Conservation (phyloP, 2,113 vertebrate genomes). For the Ctenomys sociabilis region DNA sequence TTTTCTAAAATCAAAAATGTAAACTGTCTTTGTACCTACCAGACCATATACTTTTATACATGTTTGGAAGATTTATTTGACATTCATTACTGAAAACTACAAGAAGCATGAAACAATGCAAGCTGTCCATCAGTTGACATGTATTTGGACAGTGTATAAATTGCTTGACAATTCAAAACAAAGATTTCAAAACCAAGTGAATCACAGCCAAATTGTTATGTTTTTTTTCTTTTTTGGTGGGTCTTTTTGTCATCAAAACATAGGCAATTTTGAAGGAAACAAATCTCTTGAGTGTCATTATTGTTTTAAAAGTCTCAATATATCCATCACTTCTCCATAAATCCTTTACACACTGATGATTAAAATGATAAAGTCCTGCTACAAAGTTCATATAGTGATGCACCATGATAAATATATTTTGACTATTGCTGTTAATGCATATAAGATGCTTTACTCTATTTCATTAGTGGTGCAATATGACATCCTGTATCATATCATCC, state of each 20-base stretch:
- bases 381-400: background rate
- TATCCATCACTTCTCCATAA: background rate
- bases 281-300: background rate
- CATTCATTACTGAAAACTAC: background rate
- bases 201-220: background rate
- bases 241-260: background rate
- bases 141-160: background rate
- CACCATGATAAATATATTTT: background rate
- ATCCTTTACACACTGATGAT: background rate
- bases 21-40: background rate
- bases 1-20: background rate
- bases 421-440: background rate
- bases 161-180: background rate
- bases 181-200: background rate
- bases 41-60: background rate
- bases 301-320: background rate
- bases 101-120: background rate
- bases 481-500: background rate
- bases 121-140: background rate
- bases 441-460: background rate
- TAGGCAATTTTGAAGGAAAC: background rate
- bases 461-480: background rate
- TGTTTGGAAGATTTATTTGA: background rate
- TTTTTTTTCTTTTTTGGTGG: background rate
- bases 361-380: background rate